Percentiles rank a stretch among this genome's conserved stretches.
Conservation (phyloP, 2,113 vertebrate species). For the Procavia capensis region DNA sequence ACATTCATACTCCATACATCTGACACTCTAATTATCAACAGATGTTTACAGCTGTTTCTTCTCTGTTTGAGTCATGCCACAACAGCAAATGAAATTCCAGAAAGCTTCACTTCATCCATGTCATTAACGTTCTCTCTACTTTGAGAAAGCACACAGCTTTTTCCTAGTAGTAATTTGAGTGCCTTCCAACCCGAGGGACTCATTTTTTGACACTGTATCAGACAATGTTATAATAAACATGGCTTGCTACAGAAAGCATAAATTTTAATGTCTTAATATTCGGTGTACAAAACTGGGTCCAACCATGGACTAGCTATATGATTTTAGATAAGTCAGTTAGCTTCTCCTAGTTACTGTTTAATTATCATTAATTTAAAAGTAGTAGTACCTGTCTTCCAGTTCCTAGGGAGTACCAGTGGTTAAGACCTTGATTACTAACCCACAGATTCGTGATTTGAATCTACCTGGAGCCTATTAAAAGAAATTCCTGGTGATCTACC, state of each 20-base stretch:
- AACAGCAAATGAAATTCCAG: too few species aligned
- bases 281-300: background rate
- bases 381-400: background rate
- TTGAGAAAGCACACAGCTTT: too few species aligned
- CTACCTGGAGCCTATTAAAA: background rate
- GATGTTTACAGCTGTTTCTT: too few species aligned
- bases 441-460: background rate
- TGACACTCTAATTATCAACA: too few species aligned
- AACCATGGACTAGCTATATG: background rate
- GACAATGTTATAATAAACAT: background rate
- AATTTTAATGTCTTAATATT: background rate
- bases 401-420: background rate
- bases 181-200: too few species aligned
- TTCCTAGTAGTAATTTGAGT: too few species aligned
- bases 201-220: too few species aligned
- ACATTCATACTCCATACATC: too few species aligned
- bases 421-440: background rate
- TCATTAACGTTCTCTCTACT: too few species aligned
- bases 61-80: too few species aligned
- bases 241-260: background rate
- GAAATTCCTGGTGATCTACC: background rate
- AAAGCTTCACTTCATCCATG: too few species aligned
- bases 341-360: background rate
- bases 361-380: background rate
- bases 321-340: background rate